Conservation (phyloP, 2,113 vertebrate species). For the Pollimyrus isidori region DNA sequence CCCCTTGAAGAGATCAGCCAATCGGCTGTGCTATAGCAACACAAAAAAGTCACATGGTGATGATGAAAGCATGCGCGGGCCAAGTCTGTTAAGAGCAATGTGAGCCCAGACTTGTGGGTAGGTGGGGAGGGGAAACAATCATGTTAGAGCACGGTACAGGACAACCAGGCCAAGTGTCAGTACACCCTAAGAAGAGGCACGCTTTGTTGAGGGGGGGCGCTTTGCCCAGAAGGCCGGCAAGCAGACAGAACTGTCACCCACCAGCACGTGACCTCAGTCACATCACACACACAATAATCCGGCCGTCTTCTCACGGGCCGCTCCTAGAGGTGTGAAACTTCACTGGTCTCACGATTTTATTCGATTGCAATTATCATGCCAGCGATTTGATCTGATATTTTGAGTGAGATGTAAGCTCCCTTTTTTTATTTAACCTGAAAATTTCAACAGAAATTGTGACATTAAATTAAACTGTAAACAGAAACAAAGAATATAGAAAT, state of each 20-base stretch:
- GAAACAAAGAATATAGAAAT: too few relatives aligned
- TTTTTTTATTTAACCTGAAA: too few relatives aligned
- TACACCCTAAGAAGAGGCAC: background rate
- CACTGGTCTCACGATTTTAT: too few relatives aligned
- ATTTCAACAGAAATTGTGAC: too few relatives aligned
- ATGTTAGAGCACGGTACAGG: background rate
- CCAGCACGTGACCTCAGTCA: background rate
- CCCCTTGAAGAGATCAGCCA: background rate
- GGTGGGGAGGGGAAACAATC: background rate
- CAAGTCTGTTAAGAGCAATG: background rate
- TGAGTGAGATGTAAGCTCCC: too few relatives aligned
- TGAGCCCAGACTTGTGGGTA: background rate
- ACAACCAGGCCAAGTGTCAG: background rate
- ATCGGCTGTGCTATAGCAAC: background rate
- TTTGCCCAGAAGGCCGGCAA: background rate
- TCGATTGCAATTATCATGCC: too few relatives aligned
- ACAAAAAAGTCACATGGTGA: background rate
- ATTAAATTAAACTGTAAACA: too few relatives aligned
- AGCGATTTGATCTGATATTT: too few relatives aligned
- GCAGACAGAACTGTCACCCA: background rate
- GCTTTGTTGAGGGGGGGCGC: background rate
- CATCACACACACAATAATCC: background rate
- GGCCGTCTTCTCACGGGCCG: background rate
- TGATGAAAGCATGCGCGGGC: background rate
- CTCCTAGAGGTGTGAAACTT: too few relatives aligned